Conservation (phyloP, 2,797 vertebrate genomes). For the Crenuchus spilurus region DNA sequence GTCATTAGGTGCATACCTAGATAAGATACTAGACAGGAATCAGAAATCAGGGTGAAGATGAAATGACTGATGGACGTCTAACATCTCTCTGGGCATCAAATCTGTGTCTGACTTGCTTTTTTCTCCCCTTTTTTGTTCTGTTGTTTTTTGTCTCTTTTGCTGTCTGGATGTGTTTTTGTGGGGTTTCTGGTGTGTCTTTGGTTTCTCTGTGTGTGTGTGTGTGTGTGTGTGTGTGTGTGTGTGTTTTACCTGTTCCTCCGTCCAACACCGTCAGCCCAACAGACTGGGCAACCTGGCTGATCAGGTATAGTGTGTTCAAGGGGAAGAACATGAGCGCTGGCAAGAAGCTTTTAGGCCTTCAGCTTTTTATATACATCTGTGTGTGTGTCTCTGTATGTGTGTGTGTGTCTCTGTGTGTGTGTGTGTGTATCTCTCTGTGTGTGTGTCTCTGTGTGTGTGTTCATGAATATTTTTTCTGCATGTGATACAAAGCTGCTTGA, state of each 20-base stretch:
- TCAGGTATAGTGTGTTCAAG: conserved; percentile 87
- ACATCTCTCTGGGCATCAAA: background rate
- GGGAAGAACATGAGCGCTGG: conserved; percentile 51
- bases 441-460: conserved; percentile 6
- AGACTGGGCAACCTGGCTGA: conserved; percentile 98
- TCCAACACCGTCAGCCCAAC: conserved; percentile 93
- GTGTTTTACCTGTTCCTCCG: conserved; percentile 73
- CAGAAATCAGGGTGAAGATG: background rate
- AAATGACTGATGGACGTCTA: background rate
- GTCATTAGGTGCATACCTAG: background rate
- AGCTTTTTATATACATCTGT: conserved; percentile 56
- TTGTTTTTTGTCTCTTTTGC: conserved; percentile 32
- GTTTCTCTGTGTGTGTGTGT: conserved; percentile 49
- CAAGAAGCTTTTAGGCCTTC: conserved; percentile 52
- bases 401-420: conserved; percentile 45
- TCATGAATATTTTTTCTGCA: too few relatives aligned
- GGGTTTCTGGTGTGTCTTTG: conserved; percentile 52
- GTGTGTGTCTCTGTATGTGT: conserved; percentile 35
- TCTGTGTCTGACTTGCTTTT: conserved; percentile 33
- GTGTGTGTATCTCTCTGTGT: conserved; percentile 6
- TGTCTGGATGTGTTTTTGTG: conserved; percentile 44
- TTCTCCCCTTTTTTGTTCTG: conserved; percentile 48
- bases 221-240: conserved; percentile 52
- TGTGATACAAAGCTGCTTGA: conserved; percentile 57
- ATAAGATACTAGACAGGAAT: background rate